Evolutionary conservation across 2,113 vertebrate species (phyloP).

Genomic region (Oostethus manadensis): DNA sequence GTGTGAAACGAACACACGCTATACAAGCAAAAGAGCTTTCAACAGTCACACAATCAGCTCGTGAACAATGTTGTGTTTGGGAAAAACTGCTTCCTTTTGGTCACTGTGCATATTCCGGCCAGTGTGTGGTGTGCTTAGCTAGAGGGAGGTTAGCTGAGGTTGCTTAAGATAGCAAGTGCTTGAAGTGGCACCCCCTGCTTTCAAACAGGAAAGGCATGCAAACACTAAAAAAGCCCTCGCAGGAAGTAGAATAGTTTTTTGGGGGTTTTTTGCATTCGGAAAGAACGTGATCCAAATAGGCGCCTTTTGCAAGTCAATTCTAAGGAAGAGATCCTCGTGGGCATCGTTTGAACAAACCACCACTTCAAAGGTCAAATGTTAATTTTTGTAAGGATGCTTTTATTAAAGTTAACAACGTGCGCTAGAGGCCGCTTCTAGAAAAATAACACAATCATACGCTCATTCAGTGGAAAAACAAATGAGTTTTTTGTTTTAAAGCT

Average conservation of each 20-base stretch:
- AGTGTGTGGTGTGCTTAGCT: no score
- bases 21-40: background rate
- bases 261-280: no score
- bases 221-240: no score
- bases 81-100: background rate
- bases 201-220: no score
- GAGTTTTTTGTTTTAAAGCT: slow-evolving; percentile 56
- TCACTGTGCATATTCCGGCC: no score
- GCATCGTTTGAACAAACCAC: no score
- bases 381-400: slow-evolving; percentile 64
- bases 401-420: slow-evolving; percentile 70
- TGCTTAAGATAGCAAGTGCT: no score
- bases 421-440: slow-evolving; percentile 62
- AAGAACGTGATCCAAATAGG: no score
- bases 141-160: no score
- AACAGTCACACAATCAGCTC: background rate
- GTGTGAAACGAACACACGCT: slow-evolving; percentile 25
- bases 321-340: background rate
- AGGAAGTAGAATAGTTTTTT: no score
- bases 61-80: background rate
- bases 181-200: no score
- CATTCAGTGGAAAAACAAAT: slow-evolving; percentile 44
- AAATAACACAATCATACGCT: slow-evolving; percentile 67
- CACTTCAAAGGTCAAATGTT: background rate
- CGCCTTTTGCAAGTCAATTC: background rate